Evolutionary conservation across 1,140 invertebrate genomes (phyloP).

Genomic region (Bombus cullumanus): DNA sequence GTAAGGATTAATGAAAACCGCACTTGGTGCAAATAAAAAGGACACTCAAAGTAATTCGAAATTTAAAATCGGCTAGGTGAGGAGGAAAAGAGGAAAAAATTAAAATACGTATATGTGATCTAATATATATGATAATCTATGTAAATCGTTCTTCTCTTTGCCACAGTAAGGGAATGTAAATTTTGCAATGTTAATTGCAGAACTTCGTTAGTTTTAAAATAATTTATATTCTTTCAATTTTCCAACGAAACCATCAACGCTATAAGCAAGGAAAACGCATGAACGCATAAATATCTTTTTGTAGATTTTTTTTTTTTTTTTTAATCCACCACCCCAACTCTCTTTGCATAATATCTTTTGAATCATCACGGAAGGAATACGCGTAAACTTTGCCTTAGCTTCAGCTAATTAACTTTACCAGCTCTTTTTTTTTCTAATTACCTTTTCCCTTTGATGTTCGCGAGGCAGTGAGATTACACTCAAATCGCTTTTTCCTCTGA

Average conservation of each 20-base stretch:
- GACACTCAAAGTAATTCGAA: slow-evolving; percentile 14
- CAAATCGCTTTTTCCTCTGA: not conserved
- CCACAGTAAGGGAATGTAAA: slow-evolving; percentile 23
- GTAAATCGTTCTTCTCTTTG: slow-evolving; percentile 29
- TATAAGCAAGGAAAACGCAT: not conserved
- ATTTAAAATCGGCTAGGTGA: slow-evolving; percentile 3
- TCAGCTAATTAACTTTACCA: not conserved
- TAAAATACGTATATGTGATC: slow-evolving; percentile 25
- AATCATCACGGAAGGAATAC: not conserved
- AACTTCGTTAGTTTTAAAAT: slow-evolving; percentile 32
- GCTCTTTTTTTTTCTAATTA: not conserved
- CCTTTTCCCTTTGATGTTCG: not conserved
- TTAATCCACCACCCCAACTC: not conserved
- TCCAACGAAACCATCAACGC: not conserved
- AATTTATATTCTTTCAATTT: slow-evolving; percentile 37
- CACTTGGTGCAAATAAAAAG: not conserved
- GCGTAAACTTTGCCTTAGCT: not conserved
- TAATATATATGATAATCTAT: slow-evolving; percentile 46
- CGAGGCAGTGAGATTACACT: not conserved
- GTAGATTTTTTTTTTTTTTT: not conserved
- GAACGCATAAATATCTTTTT: not conserved
- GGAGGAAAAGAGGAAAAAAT: not conserved
- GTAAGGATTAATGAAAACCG: not conserved
- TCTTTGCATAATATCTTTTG: not conserved
- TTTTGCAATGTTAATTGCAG: slow-evolving; percentile 28